Evolutionary conservation across 2,113 vertebrate species (phyloP), one percentile per base, ranked within the genome.

Genomic region (Butastur rufipennis): DNA sequence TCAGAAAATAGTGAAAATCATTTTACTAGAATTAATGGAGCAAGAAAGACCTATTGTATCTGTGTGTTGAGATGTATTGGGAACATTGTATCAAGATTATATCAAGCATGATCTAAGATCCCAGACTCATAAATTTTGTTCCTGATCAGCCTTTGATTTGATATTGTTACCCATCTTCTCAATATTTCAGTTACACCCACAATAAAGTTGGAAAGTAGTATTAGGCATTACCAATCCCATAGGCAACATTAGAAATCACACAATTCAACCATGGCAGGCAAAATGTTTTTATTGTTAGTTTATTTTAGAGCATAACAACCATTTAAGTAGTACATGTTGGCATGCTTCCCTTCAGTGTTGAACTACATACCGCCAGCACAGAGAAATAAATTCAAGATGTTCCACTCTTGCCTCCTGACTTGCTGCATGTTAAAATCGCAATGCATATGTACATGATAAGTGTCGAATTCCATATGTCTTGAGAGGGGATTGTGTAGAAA

Each of bases 231-330:
- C 18, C 2, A 4, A 29, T 81, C 19, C 38, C 40, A 26, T 2
- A 80, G 15, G 17, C 40, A 66, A 16, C 29, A 12, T 66, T 62
- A 91, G 23, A 66, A 77, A 80, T 58, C 19, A 38, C 16, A 14
- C 0, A 0, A 65, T n/a, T 93, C 34, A 72, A 3, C 17, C 14
- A 7, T 42, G 59, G 50, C 61, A 77, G 61, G 16, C 36, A 80
- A 47, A 38, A 22, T 62, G 15, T 16, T 23, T 9, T 81, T 80
- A 34, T 7, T 45, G 43, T 53, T 87, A 72, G 13, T 50, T 87
- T 83, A 25, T 65, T 86, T 61, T 75, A 56, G n/a, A 78, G 7
- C 0, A 0, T 65, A 86, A 34, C 0, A 0, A 62, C 40, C 31
- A 4, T 65, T 77, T 77, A 55, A 88, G 38, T 45, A 26, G 10